phyloP scores from a whole-genome alignment of 2,113 vertebrate species.

The Cottus gobio region DNA sequence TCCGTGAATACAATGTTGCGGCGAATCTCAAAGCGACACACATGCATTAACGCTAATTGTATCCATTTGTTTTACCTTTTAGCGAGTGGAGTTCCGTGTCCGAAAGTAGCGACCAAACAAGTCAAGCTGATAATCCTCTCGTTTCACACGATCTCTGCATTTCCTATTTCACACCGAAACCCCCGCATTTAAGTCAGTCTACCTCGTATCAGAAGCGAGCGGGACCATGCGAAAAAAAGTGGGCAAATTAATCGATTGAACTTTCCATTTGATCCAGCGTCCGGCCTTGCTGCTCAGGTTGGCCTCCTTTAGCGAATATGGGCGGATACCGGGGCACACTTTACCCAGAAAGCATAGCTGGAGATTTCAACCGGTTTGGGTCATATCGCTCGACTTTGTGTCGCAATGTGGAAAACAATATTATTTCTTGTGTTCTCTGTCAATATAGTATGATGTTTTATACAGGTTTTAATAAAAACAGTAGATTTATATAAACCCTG shows the following conservation, averaged over 20 bases:
- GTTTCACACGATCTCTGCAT: constrained; percentile 80
- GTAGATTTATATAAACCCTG: not conserved
- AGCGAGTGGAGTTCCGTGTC: constrained; percentile 84
- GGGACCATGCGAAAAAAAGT: constrained; percentile 49
- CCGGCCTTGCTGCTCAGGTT: constrained; percentile 79
- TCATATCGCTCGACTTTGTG: constrained; percentile 27
- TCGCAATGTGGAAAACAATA: constrained; percentile 31
- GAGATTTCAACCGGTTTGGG: constrained; percentile 69
- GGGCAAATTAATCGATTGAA: constrained; percentile 78
- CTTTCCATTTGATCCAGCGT: constrained; percentile 78
- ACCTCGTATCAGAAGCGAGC: constrained; percentile 35
- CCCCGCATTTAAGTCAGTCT: constrained; percentile 62
- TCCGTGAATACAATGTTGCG: not conserved
- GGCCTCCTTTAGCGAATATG: constrained; percentile 82
- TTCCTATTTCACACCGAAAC: constrained; percentile 70
- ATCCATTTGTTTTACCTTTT: constrained; percentile 79
- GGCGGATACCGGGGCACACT: constrained; percentile 85
- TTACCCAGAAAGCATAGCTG: constrained; percentile 83
- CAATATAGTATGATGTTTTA: not conserved
- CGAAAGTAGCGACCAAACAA: constrained; percentile 79
- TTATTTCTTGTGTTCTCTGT: not conserved
- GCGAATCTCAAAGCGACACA: not conserved
- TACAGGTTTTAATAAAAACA: not conserved
- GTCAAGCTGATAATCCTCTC: constrained; percentile 79
- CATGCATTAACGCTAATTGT: constrained; percentile 46